Conservation (phyloP, 1,140 invertebrate genomes). For the Cyclargus thomasi region DNA sequence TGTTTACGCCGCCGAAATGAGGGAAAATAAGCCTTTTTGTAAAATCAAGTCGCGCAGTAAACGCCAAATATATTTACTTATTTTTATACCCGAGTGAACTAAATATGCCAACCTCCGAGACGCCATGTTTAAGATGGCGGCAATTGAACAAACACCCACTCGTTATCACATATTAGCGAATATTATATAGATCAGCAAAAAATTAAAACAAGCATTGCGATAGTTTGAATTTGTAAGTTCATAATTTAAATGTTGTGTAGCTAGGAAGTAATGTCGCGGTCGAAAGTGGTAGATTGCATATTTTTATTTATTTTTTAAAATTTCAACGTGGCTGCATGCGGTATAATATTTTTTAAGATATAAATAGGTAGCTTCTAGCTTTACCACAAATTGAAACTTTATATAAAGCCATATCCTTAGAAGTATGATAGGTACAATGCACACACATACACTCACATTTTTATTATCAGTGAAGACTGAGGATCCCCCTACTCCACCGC, state of each 20-base stretch:
- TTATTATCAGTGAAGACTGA: too few relatives aligned
- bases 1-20: background rate
- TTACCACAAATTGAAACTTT: too few relatives aligned
- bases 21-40: background rate
- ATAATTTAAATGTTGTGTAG: slow-evolving; percentile 20
- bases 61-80: background rate
- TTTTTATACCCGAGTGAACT: slow-evolving; percentile 6
- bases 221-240: background rate
- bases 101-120: background rate
- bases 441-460: too few relatives aligned
- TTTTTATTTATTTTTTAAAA: too few relatives aligned
- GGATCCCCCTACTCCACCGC: too few relatives aligned
- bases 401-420: too few relatives aligned
- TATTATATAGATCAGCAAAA: slow-evolving; percentile 6
- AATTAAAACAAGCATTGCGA: slow-evolving; percentile 6
- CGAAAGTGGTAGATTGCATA: slow-evolving; percentile 15
- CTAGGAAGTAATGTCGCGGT: slow-evolving; percentile 21
- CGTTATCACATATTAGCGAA: slow-evolving; percentile 11
- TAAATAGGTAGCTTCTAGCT: too few relatives aligned
- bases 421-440: too few relatives aligned
- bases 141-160: background rate
- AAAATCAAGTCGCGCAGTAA: background rate
- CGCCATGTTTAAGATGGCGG: slow-evolving; percentile 7
- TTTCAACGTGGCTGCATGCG: too few relatives aligned
- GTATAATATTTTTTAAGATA: too few relatives aligned